Base-by-base conservation (phyloP, 23 tunicate genomes). In the Halocynthia roretzi region DNA sequence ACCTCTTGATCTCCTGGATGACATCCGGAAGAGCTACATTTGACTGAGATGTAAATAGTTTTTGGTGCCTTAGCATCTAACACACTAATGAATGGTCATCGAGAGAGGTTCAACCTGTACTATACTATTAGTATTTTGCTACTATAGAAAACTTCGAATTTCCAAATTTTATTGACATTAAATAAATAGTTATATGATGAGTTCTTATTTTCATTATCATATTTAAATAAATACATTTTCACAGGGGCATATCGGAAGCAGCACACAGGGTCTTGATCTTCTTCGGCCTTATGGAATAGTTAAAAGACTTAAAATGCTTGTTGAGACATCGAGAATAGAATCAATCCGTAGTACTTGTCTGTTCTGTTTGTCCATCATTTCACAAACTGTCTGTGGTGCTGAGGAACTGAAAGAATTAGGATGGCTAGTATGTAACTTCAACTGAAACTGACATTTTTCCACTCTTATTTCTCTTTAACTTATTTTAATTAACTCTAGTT, bases 331-430 rank as follows among this genome's bases (percentile, higher is more conserved):
- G 7, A 56, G 71, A 8, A 19, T 51, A 7, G 53, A 84, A 10
- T 85, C 97, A 17, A 65, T 90, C 11, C 81, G 89, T 21, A 90
- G 97, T 5, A 90, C 97, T 22, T 70, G 90, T 71, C 17, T 90
- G 64, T 90, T 85, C 56, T 77, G 90, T 54, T 71, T 90, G 20
- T 79, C 62, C 50, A 48, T 73, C 50, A 56, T 90, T 54, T 84
- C 97, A 2, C 97, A 90, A 65, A 90, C 97, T 61, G 83, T 85
- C 12, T 80, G 87, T 4, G 97, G 97, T 6, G 86, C 87, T 44
- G 90, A 90, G 56, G 84, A 71, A 0, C 56, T 90, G 15, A 70
- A 77, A 71, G 62, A 81, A 19, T 77, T 77, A 6, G 90, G 87
- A 15, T 90, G 87, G 82, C 82, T 76, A 80, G 92, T 86, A 62